Base-by-base conservation (phyloP, 2,797 vertebrate species). In the Nyctalus aviator region DNA sequence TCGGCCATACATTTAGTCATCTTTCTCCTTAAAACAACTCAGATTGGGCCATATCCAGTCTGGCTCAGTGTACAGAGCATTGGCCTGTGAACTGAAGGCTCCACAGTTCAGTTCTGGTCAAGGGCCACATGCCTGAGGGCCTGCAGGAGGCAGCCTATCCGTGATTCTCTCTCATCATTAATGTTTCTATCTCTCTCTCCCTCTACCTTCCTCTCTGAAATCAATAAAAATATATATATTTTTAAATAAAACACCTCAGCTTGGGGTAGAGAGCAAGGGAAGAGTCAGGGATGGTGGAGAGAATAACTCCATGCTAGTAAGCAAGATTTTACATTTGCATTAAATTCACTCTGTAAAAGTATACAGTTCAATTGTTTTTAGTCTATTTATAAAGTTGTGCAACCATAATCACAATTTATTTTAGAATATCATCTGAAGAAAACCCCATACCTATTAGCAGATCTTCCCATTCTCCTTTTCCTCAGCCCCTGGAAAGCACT, bases 1-100 rank as follows among this genome's bases (percentile, higher is more conserved):
- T 81, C 25, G 77, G 27, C 8, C 32, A 53, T 27, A 62, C 53
- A n/a, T 37, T 53, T 77, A 71, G 32, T 50, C 86, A 71, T 77
- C 41, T 53, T 90, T 93, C 59, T 82, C 44, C 50, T 86, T 72
- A 21, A 84, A 90, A 83, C n/a, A 90, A 18, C 23, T 84, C n/a
- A 57, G 44, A 20, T 32, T 46, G 25, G 59, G 59, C 12, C 13
- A 30, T 62, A 62, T 30, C 11, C 59, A 62, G 27, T 30, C 59
- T 62, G 59, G 59, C 27, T 62, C 27, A 62, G 27, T 62, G 59
- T 62, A 30, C 27, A 62, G 59, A 30, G 59, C 27, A 0, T 62
- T 30, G 57, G 27, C 59, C 59, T 62, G 59, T 6, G 27, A 62
- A 62, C 59, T 30, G 27, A 62, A 62, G 59, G 59, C 27, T 14